phyloP scores from a whole-genome alignment of 2,113 vertebrate genomes.

The Grammomys surdaster region DNA sequence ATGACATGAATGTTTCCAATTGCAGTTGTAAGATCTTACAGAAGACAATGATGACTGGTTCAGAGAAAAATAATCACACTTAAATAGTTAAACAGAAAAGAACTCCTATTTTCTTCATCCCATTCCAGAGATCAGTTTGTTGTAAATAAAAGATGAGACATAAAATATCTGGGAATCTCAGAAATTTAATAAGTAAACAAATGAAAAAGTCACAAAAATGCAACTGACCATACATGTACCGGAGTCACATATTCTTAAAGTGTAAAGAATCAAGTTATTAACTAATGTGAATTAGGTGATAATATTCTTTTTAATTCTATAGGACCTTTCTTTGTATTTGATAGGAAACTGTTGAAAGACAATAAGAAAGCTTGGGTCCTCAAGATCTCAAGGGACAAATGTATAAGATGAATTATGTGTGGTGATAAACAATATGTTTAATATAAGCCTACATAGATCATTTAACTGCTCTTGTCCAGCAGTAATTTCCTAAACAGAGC shows the following conservation, averaged over 20 bases:
- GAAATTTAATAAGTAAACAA: slow-evolving; percentile 11
- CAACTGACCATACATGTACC: not conserved
- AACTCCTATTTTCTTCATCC: not conserved
- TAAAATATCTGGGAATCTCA: not conserved
- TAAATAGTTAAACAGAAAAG: slow-evolving; percentile 6
- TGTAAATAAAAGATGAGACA: slow-evolving; percentile 34
- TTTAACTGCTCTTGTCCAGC: slow-evolving; percentile 15
- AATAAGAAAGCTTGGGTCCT: slow-evolving; percentile 29
- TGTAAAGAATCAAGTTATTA: slow-evolving; percentile 1
- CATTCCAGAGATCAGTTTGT: not conserved
- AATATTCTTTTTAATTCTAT: not conserved
- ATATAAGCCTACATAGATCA: not conserved
- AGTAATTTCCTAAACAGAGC: slow-evolving; percentile 57
- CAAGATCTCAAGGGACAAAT: not conserved
- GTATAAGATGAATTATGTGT: not conserved
- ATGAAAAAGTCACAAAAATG: not conserved
- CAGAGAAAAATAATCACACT: not conserved
- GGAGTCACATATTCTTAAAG: not conserved
- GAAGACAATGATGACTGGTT: not conserved
- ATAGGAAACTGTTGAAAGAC: not conserved
- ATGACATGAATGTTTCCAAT: not conserved
- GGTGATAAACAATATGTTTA: slow-evolving; percentile 17
- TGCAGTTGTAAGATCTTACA: not conserved
- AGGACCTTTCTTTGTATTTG: slow-evolving; percentile 22
- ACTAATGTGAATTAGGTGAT: not conserved